Evolutionary conservation across 2,888 invertebrate species (phyloP).

Genomic region (Ophioninae sp.): DNA sequence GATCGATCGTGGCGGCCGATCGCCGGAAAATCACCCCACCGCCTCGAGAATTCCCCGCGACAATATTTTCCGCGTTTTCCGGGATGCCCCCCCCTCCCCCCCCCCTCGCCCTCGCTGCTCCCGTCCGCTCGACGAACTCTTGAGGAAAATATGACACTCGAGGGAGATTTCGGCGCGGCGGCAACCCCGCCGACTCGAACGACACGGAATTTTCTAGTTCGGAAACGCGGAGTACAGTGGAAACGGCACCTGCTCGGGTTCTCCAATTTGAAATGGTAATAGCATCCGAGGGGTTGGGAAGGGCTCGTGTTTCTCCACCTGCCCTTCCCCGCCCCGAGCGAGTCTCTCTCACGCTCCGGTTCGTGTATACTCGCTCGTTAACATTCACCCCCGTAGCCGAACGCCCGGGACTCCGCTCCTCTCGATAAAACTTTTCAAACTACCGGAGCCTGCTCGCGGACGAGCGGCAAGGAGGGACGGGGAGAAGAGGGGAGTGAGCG

Average conservation of each 20-base stretch:
- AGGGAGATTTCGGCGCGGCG: background rate
- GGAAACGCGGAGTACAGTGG: constrained; percentile 14
- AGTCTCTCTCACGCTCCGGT: constrained; percentile 24
- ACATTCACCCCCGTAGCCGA: constrained; percentile 23
- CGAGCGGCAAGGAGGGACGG: background rate
- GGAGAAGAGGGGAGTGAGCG: background rate
- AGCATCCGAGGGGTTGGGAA: constrained; percentile 2
- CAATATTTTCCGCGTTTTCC: too few relatives aligned
- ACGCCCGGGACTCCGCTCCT: constrained; percentile 24
- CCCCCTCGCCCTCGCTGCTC: too few relatives aligned
- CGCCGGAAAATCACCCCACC: too few relatives aligned
- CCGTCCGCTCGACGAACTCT: too few relatives aligned
- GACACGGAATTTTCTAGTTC: background rate
- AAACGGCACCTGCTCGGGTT: constrained; percentile 47
- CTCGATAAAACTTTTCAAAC: constrained; percentile 36
- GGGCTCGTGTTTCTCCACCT: constrained; percentile 33
- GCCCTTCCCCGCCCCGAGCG: constrained; percentile 41
- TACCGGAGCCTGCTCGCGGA: background rate
- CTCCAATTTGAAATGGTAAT: constrained; percentile 64
- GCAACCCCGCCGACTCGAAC: background rate
- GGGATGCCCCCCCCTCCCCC: too few relatives aligned
- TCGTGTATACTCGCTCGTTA: constrained; percentile 45
- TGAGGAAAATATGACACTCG: background rate
- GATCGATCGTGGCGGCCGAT: too few relatives aligned
- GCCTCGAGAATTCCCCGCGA: too few relatives aligned